These are phyloP conservation scores for Drosophila nigritarsus DNA, from an alignment of 2,888 invertebrate species.

Conservation along the genomic window DNA sequence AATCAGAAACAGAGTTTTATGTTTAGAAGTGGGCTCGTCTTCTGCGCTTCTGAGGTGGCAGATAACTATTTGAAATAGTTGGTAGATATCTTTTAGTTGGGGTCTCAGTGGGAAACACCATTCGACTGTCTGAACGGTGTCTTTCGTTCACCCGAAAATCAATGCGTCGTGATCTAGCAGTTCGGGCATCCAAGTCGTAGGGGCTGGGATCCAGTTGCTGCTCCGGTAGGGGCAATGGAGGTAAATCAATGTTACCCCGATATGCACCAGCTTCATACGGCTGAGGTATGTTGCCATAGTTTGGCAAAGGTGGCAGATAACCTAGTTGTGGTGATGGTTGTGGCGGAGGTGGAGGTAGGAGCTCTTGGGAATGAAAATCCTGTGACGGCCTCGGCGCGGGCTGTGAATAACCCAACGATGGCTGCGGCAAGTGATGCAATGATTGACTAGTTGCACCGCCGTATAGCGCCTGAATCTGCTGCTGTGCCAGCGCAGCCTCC, in stretches of 20 bases:
- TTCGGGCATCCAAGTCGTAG: constrained; percentile 56
- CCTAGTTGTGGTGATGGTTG: constrained; percentile 19
- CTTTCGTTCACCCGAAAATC: constrained; percentile 65
- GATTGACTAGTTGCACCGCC: constrained; percentile 24
- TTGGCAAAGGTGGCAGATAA: constrained; percentile 49
- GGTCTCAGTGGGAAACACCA: constrained; percentile 58
- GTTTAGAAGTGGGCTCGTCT: constrained; percentile 40
- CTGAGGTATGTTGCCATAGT: constrained; percentile 36
- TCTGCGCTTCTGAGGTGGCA: constrained; percentile 45
- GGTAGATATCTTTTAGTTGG: constrained; percentile 41
- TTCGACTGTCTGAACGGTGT: constrained; percentile 46
- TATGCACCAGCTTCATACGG: constrained; percentile 30
- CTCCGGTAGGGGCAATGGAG: constrained; percentile 56
- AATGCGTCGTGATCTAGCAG: constrained; percentile 40
- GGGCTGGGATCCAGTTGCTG: constrained; percentile 52
- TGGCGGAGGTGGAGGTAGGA: neutral
- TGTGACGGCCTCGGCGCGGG: constrained; percentile 3
- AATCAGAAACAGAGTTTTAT: constrained; percentile 29
- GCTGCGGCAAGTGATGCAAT: constrained; percentile 20
- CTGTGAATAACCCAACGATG: constrained; percentile 49
- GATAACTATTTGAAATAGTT: constrained; percentile 30
- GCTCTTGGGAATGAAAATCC: constrained; percentile 14
- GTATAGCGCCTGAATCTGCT: constrained; percentile 75
- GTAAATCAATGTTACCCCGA: constrained; percentile 50
- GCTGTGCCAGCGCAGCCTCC: constrained; percentile 75